Evolutionary conservation across 2,113 vertebrate genomes (phyloP).

Genomic region (Syngnathus floridae): DNA sequence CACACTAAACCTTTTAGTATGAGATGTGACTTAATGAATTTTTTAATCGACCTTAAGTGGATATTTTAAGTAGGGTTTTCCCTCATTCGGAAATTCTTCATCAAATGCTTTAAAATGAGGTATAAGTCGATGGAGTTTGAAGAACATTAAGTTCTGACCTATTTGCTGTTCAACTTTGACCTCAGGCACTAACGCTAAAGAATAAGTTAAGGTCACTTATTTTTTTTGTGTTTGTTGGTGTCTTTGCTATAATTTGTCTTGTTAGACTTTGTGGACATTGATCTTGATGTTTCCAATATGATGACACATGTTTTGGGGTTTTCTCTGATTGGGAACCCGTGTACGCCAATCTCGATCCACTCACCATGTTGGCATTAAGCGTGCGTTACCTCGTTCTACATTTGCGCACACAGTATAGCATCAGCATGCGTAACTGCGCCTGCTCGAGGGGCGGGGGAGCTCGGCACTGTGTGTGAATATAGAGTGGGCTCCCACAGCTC

Average conservation of each 20-base stretch:
- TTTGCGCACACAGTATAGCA: conserved; percentile 29
- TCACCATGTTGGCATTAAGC: conserved; percentile 19
- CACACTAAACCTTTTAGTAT: not conserved
- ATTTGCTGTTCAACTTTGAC: not conserved
- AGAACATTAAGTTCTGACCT: not conserved
- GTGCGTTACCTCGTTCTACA: not conserved
- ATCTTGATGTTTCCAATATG: not conserved
- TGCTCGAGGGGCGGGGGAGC: conserved; percentile 15
- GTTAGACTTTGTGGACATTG: too few species aligned
- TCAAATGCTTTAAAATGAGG: too few species aligned
- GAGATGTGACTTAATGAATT: not conserved
- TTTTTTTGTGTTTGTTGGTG: too few species aligned
- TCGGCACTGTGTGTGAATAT: conserved; percentile 70
- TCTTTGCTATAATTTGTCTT: too few species aligned
- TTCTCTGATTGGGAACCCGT: not conserved
- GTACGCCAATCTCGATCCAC: not conserved
- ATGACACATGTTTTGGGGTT: not conserved
- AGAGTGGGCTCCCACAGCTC: conserved; percentile 74
- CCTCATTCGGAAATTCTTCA: too few species aligned
- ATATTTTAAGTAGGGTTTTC: too few species aligned
- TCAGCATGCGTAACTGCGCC: conserved; percentile 66
- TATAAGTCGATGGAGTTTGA: not conserved
- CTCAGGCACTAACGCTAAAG: not conserved
- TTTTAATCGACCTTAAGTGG: too few species aligned
- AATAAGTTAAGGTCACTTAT: not conserved